Evolutionary conservation across 2,113 vertebrate genomes (phyloP), one percentile per base, ranked within the genome.

Genomic region (Vanacampus margaritifer): DNA sequence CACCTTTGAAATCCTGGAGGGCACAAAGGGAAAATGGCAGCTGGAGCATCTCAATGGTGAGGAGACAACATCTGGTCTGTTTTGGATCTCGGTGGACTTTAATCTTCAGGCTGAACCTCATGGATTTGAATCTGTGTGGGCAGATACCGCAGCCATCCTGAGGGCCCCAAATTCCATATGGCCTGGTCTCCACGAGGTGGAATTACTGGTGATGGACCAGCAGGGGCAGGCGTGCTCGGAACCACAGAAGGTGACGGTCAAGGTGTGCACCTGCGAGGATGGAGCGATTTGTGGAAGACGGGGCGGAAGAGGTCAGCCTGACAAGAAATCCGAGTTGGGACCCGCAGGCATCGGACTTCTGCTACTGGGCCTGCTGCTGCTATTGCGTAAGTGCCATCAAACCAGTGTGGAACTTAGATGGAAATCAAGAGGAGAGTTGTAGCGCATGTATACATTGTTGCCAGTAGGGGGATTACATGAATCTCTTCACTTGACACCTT

Each of bases 41-140:
- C 81, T 95, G 65, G 84, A 87, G 53, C 86, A 68, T 32, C 64
- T 72, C 17, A 93, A 95, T 68, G 91, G 97, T 99, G 83, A 94
- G 89, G 10, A 45, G 1, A 51, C 26, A 0, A 28, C 6, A n/a
- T n/a, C 37, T 36, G n/a, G 26, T 21, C 26, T 36, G 16, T 16
- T 65, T 21, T 17, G 16, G 21, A n/a, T n/a, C 37, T 37, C 3
- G 32, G 3, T 14, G 11, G 9, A 36, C 6, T 64, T 46, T 32
- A 64, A 32, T n/a, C 7, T 46, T 32, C 11, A 45, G 11, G 21
- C 5, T 35, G n/a, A n/a, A n/a, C n/a, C 24, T 32, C 5, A 24
- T 45, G 16, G 17, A n/a, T n/a, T 11, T 58, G 56, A 35, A 58
- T 21, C 26, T 70, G 13, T 64, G 23, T 6, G 48, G 13, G 11